phyloP scores from a whole-genome alignment of 2,113 vertebrate species.

The Myiozetetes cayanensis region DNA sequence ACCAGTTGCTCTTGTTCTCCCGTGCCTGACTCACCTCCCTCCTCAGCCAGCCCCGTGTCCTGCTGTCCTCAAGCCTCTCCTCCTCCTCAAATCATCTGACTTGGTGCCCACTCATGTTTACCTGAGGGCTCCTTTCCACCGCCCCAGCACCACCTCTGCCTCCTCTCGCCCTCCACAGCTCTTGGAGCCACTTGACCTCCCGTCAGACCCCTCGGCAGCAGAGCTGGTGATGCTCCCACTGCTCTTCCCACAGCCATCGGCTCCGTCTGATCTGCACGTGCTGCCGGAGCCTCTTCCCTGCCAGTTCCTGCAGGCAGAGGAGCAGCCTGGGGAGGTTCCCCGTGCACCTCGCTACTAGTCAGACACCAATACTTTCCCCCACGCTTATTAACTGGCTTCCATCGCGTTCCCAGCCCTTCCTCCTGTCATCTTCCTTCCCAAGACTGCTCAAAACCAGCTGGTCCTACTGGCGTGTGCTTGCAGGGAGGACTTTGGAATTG shows the following conservation, averaged over 20 bases:
- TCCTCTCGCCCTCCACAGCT: background rate
- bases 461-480: background rate
- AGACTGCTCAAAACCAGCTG: background rate
- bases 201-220: background rate
- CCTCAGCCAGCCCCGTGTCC: background rate
- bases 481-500: background rate
- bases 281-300: background rate
- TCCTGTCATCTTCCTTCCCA: background rate
- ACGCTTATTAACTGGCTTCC: background rate
- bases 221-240: background rate
- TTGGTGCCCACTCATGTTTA: background rate
- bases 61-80: background rate
- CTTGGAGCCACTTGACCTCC: background rate
- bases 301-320: background rate
- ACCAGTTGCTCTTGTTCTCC: conserved; percentile 41
- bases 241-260: background rate
- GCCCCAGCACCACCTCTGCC: background rate
- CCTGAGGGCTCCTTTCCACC: background rate
- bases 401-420: background rate
- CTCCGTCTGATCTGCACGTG: background rate
- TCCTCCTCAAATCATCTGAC: background rate
- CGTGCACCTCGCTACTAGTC: background rate
- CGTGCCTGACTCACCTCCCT: conserved; percentile 14
- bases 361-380: background rate
- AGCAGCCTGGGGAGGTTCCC: background rate